Evolutionary conservation across 2,797 vertebrate genomes (phyloP), one percentile per base, ranked within the genome.

Genomic region (Premnoplex brunnescens): DNA sequence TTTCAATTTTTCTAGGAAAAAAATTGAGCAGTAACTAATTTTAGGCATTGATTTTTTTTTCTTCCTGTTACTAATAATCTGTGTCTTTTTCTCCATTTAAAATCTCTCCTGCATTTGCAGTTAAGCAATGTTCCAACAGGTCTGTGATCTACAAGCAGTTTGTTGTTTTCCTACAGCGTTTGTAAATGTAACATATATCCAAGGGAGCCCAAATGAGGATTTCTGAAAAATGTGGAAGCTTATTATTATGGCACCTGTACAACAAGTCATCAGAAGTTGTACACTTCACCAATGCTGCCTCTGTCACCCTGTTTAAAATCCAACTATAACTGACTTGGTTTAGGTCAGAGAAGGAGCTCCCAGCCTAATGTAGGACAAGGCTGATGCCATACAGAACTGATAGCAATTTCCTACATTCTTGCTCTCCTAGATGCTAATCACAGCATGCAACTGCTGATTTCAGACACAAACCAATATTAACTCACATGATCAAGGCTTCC

Each of bases 401-500:
- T 0, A 7, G 0, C 12, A 1, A 8, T 41, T 71, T 76, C 54
- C 44, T 6, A 63, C 15, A n/a, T 34, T 75, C 30, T 44, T 54
- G 3, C 23, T 74, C 46, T 74, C 56, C 85, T 39, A 59, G 36
- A 43, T 71, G n/a, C 28, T 60, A 56, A 69, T 27, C 43, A 36
- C 4, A 86, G 30, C 2, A 1, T 22, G 23, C 39, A 46, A 18
- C 48, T 24, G 46, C 23, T 46, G 54, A 75, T 62, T 89, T 51
- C 54, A 56, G 43, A 68, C 30, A 63, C 30, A 62, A 86, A 71
- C 7, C 27, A 72, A 7, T 12, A 56, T 59, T 37, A 68, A 98
- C 99, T 99, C 97, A 99, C 99, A 99, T 99, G 96, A 99, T 99
- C 56, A 99, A 95, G 54, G 99, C 99, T 95, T 99, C 99, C 99